These are phyloP conservation scores for Nettapus auritus DNA, from an alignment of 2,113 vertebrate genomes.

Conservation along the genomic window DNA sequence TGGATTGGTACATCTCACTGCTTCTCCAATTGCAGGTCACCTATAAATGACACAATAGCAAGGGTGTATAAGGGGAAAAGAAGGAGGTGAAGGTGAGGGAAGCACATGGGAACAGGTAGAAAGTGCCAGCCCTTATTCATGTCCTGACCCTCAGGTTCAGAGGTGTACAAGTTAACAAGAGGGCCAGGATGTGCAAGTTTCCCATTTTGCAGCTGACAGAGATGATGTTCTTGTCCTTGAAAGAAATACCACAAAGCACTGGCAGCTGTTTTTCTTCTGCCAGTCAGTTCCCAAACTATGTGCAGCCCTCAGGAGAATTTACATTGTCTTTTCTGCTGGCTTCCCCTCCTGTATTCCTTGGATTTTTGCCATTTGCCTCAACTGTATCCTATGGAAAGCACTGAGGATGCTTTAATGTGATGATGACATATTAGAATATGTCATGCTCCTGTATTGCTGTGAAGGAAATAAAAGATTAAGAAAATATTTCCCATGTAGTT, in stretches of 20 bases:
- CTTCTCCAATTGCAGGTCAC: background rate
- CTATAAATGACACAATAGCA: background rate
- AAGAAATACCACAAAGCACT: background rate
- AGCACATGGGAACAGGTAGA: background rate
- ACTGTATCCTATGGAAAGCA: background rate
- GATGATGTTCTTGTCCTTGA: background rate
- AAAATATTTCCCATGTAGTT: background rate
- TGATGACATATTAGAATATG: background rate
- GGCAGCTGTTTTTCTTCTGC: background rate
- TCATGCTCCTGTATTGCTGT: background rate
- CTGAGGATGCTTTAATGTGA: background rate
- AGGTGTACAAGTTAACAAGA: background rate
- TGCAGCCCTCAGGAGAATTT: background rate
- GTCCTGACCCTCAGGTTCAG: fast-evolving
- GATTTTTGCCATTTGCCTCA: background rate
- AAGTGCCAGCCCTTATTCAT: background rate
- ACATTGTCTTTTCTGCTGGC: background rate
- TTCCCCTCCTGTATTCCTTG: background rate
- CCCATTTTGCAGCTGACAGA: background rate
- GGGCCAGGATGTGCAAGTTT: background rate
- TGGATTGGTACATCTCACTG: background rate
- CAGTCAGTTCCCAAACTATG: background rate
- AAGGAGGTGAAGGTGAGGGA: background rate
- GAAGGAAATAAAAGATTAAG: background rate
- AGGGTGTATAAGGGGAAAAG: background rate